Conservation (phyloP, 2,113 vertebrate genomes). For the Gnathonemus longibarbis region DNA sequence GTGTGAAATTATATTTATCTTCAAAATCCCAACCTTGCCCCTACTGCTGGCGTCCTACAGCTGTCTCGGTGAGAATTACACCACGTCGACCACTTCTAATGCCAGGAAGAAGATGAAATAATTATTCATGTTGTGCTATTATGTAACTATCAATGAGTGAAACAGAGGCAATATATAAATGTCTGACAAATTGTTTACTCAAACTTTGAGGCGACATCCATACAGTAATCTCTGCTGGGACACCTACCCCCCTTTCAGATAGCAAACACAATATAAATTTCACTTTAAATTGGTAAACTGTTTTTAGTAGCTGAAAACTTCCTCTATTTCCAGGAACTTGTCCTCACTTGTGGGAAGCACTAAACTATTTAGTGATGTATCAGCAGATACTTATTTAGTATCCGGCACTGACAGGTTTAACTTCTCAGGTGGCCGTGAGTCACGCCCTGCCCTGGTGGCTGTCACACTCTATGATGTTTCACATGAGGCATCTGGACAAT, state of each 20-base stretch:
- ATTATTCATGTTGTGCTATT: neutral
- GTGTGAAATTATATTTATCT: neutral
- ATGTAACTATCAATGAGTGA: neutral
- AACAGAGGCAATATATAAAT: neutral
- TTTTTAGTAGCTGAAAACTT: neutral
- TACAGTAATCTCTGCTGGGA: neutral
- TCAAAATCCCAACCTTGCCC: neutral
- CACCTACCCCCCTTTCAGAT: neutral
- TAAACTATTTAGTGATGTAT: neutral
- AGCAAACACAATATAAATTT: neutral
- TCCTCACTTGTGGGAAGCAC: neutral
- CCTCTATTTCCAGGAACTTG: neutral
- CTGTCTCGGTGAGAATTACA: neutral
- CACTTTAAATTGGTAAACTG: neutral
- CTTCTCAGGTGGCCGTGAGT: neutral
- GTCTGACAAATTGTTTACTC: neutral
- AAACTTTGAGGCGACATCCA: neutral
- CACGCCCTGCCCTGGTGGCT: neutral
- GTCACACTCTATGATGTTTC: neutral
- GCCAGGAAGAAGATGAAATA: neutral
- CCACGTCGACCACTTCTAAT: neutral
- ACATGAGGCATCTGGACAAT: constrained; percentile 2
- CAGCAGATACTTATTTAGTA: neutral
- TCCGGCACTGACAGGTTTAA: neutral
- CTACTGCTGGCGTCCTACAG: neutral